Evolutionary conservation across 2,113 vertebrate genomes (phyloP), one percentile per base, ranked within the genome.

Genomic region (Noctilio leporinus): DNA sequence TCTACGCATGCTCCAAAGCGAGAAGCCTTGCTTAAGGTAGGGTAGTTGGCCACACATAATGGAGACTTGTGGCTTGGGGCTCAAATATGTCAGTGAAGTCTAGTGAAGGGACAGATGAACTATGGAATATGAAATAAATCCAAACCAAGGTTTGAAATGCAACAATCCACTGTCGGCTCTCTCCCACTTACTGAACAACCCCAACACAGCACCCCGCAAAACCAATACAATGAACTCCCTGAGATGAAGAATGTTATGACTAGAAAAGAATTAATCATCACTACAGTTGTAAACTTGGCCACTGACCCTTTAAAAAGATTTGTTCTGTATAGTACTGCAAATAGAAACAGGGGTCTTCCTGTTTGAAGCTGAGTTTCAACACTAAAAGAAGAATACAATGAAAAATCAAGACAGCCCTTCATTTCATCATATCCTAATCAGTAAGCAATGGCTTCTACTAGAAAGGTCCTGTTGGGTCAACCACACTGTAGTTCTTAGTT

Each of bases 401-500:
- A 62, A 88, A 92, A 97, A 69, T 67, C 0, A 93, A 93, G 67
- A 96, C 12, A 76, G 30, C 57, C 59, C 51, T 75, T 26, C 57
- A 80, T 85, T 73, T 67, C 64, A 20, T 70, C 84, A 64, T 38
- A 96, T 92, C 94, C 43, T 83, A 96, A 94, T 96, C 90, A 97
- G 69, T 0, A 0, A 96, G 81, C 75, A 95, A 95, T 45, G 28
- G 67, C 59, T 86, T 77, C 85, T 85, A 81, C 93, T 89, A 69
- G 80, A 43, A 51, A 2, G 87, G 95, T 95, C 87, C 85, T 17
- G 40, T 73, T 89, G 78, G 94, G 91, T 87, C 40, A 53, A 95
- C 40, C 82, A 87, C 38, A 40, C 88, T 7, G 14, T 85, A 91
- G 76, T 94, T 97, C 83, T 91, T 92, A 82, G 97, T 94, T 95